Evolutionary conservation across 1,140 invertebrate species (phyloP), one percentile per base, ranked within the genome.

Genomic region (Linepithema humile): DNA sequence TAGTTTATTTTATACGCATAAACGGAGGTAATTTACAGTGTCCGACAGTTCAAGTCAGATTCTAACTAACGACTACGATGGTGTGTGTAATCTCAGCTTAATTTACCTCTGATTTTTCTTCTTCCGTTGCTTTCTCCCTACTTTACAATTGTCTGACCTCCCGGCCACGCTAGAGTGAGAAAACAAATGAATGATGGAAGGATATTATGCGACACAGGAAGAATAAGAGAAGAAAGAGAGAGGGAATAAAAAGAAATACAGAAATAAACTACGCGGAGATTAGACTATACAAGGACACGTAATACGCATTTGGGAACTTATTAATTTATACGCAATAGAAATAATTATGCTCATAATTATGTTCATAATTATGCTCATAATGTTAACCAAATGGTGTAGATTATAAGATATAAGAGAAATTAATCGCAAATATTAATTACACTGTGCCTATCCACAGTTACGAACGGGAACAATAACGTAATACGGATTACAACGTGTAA

Each of bases 341-440:
- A 55, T 77, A 77, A 65, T 77, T 45, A 74, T 3, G n/a, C n/a
- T n/a, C n/a, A n/a, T n/a, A n/a, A n/a, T n/a, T n/a, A n/a, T n/a
- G n/a, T n/a, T n/a, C 3, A 57, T 74, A 74, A 74, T 59, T 60
- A 77, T 29, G 50, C 64, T 70, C 48, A 50, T 75, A 80, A 69
- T 12, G 48, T 78, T 80, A 80, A 80, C 62, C 75, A 80, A 80
- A 80, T 70, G 48, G 23, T 69, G 38, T 70, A 80, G 75, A 80
- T 80, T 69, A 32, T 55, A 80, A 78, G 48, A 15, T 78, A 55
- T 0, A 35, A 48, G 23, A 75, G 12, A 35, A n/a, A 78, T 55
- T 55, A 55, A 69, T 53, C 32, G 29, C 23, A 43, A 23, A 40
- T 75, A 53, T 69, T 50, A 65, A 77, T 3, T 75, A 12, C 23